Evolutionary conservation across 2,888 invertebrate species (phyloP), one percentile per base, ranked within the genome.

Genomic region (Himalopsyche tibetana): DNA sequence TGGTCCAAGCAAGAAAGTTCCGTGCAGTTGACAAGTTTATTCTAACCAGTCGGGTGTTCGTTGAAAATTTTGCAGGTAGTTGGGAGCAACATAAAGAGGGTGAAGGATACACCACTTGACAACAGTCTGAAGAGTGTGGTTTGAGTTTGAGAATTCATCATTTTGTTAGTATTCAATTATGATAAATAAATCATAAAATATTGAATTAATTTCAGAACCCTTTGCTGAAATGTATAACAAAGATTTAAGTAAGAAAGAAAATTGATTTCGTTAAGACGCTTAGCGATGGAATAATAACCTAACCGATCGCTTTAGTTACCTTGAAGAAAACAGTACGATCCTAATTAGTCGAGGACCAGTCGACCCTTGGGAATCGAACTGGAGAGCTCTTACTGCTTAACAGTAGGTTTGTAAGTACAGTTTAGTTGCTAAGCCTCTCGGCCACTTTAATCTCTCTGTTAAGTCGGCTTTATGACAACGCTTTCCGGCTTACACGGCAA

Each of bases 391-490:
- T 36, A 11, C 74, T 74, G 28, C 74, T 74, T 12, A 74, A 38
- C 15, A 74, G 36, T 74, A 74, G 38, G 74, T 74, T 38, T 11
- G 74, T 74, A 74, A 74, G 74, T 36, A 74, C 74, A 74, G 74
- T 74, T 74, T 74, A 74, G 74, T 74, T 74, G 74, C 12, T 74
- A 74, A 74, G 74, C 74, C 74, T 63, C 74, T 51, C 74, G 74
- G 36, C 74, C 74, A 74, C 74, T 74, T 74, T 74, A 74, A 74
- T 74, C 74, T 74, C 74, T 74, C 74, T 74, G 74, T 74, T 74
- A 74, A 74, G 74, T 74, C 74, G 74, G 74, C 74, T 74, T 74
- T 74, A 74, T 74, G 74, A 74, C 74, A 74, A 74, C 74, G 74
- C 74, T 74, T 74, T 74, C 74, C 74, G 74, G 74, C 74, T 74